Evolutionary conservation across 2,113 vertebrate species (phyloP).

Genomic region (Bos taurus): ARS-UCD2.0 NC_037332.1:34791501-34792000

Average conservation of each 20-base stretch:
- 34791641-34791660: neutral
- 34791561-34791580: neutral
- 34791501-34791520: neutral
- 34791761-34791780: neutral
- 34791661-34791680: neutral
- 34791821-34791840: neutral
- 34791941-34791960: neutral
- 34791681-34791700: neutral
- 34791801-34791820: neutral
- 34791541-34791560: neutral
- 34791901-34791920: neutral
- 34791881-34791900: neutral
- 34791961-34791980: neutral
- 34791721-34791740: neutral
- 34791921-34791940: neutral
- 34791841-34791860: neutral
- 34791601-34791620: neutral
- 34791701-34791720: neutral
- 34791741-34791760: neutral
- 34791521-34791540: neutral
- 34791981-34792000: neutral
- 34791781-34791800: neutral
- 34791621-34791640: neutral
- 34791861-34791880: neutral
- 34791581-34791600: neutral